phyloP scores from a whole-genome alignment of 2,113 vertebrate genomes.

The Azemiops feae region DNA sequence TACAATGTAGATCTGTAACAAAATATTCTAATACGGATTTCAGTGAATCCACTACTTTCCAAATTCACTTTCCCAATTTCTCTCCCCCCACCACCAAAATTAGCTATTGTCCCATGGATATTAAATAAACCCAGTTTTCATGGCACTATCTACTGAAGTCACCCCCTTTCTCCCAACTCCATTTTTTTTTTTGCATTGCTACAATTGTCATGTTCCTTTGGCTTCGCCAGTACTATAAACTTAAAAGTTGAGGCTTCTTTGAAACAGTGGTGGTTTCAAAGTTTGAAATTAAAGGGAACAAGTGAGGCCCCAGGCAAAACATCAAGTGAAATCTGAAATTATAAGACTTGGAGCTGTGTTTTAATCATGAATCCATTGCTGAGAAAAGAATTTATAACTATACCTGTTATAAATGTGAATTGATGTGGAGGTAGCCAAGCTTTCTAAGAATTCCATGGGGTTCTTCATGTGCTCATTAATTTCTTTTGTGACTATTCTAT shows the following conservation, averaged over 20 bases:
- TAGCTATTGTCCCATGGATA: neutral
- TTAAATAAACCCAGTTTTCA: neutral
- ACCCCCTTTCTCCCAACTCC: neutral
- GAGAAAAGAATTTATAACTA: neutral
- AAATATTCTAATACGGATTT: neutral
- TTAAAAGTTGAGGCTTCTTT: neutral
- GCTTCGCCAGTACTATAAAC: neutral
- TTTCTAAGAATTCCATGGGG: neutral
- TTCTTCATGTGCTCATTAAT: neutral
- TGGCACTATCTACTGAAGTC: neutral
- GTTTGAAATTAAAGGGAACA: neutral
- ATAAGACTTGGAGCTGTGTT: neutral
- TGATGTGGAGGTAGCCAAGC: neutral
- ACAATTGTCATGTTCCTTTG: neutral
- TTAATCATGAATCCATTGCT: neutral
- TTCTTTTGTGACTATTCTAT: neutral
- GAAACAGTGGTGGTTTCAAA: neutral
- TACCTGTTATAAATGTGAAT: neutral
- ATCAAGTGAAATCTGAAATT: neutral
- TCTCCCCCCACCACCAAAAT: neutral
- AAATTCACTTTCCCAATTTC: neutral
- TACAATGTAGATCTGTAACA: neutral
- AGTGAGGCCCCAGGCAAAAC: neutral
- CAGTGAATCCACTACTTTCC: neutral
- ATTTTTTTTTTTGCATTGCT: neutral